Base-by-base conservation (phyloP, 2,113 vertebrate species). In the Orientallactaga bullata region DNA sequence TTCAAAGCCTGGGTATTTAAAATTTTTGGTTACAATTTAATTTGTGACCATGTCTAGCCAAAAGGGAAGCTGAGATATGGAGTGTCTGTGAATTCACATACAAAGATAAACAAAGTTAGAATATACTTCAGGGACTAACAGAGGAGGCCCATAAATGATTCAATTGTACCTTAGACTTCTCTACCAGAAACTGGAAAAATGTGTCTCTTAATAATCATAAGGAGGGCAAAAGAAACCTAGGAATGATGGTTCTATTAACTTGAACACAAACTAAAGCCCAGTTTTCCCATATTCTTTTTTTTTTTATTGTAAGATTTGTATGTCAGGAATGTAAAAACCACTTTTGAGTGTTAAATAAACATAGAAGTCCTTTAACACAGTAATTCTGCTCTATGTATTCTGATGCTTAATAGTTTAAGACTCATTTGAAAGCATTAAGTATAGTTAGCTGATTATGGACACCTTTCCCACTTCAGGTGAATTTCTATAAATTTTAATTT, bases 401-500 rank as follows among this genome's bases (percentile, higher is more conserved):
- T 81, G 12, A 61, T 81, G 78, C 35, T 81, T 72, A 77, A 39
- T 68, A 20, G 28, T 1, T 24, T 26, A 66, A 66, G 65, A 30
- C 6, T 32, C 42, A 17, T 86, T 2, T 76, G 30, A 68, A 30
- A 28, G 4, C 65, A n/a, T 11, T 66, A 28, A 66, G 26, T 66
- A 7, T 28, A 7, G 26, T 26, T 90, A 72, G 39, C 61, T 93
- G 92, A 91, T 2, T 32, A 0, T 37, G 4, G 13, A 58, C 42
- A 12, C n/a, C 13, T 32, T 61, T 72, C 63, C 61, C 7, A 94
- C 12, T 69, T 91, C 51, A 7, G 2, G 18, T 74, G 39, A 88
- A 16, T 30, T 83, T 82, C 30, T 68, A 5, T 89, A 66, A 55
- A 71, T 37, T 83, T 89, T 96, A 37, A 35, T 77, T 89, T 88